phyloP scores from a whole-genome alignment of 2,888 invertebrate species.

The Stegana nigrithorax region DNA sequence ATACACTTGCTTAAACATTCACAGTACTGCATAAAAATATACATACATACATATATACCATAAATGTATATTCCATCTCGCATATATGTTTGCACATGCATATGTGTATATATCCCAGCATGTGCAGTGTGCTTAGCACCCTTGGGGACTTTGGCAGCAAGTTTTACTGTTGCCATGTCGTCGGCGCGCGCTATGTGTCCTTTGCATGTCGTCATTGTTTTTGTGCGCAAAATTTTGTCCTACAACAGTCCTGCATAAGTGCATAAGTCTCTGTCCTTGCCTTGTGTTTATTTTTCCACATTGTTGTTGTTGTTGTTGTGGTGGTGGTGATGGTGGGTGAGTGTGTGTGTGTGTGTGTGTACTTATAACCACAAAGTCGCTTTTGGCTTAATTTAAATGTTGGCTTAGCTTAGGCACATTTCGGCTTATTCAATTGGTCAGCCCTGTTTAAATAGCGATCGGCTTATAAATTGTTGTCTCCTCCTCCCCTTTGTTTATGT shows the following conservation, averaged over 20 bases:
- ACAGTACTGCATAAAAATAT: not conserved
- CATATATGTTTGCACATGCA: not conserved
- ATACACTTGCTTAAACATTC: too few relatives aligned
- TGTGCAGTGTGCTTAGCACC: not conserved
- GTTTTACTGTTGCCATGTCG: not conserved
- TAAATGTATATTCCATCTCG: constrained; percentile 13
- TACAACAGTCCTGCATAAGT: not conserved
- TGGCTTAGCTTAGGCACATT: constrained; percentile 32
- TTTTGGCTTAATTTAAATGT: constrained; percentile 57
- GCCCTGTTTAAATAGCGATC: not conserved
- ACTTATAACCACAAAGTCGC: constrained; percentile 64
- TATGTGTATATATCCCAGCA: not conserved
- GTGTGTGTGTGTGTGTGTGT: constrained; percentile 31
- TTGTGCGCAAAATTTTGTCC: not conserved
- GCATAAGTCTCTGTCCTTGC: not conserved
- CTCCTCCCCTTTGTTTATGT: not conserved
- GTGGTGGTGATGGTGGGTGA: constrained; percentile 24
- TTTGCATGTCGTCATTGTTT: constrained; percentile 47
- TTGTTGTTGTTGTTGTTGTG: constrained; percentile 34
- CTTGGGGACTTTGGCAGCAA: not conserved
- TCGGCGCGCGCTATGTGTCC: not conserved
- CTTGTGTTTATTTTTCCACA: not conserved
- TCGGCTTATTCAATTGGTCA: not conserved
- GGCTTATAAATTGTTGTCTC: constrained; percentile 7
- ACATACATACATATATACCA: not conserved